Percentiles rank a stretch among this genome's conserved stretches.
Conservation (phyloP, 1,140 invertebrate species). For the Monochamus saltuarius region DNA sequence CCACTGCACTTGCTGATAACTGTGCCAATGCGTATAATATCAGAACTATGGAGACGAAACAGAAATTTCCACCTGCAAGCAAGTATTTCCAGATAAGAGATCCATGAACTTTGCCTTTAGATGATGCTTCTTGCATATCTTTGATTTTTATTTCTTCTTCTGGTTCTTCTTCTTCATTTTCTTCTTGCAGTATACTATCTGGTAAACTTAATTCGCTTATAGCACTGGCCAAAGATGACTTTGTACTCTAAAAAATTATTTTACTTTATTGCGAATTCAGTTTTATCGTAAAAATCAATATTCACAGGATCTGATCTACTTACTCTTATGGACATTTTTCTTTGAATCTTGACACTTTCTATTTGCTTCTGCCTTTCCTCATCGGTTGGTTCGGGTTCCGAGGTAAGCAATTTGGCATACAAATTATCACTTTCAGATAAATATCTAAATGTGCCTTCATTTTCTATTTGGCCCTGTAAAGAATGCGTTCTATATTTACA, state of each 20-base stretch:
- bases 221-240: slow-evolving; percentile 35
- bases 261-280: no score
- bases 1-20: slow-evolving; percentile 66
- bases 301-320: slow-evolving; percentile 20
- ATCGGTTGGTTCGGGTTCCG: slow-evolving; percentile 40
- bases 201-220: slow-evolving; percentile 45
- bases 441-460: slow-evolving; percentile 66
- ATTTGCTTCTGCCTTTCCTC: slow-evolving; percentile 35
- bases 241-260: slow-evolving; percentile 32
- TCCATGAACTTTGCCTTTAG: slow-evolving; percentile 49
- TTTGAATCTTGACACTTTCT: slow-evolving; percentile 27
- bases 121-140: slow-evolving; percentile 47
- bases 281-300: no score
- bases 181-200: slow-evolving; percentile 41
- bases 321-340: slow-evolving; percentile 41
- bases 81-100: slow-evolving; percentile 61
- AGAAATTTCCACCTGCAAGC: slow-evolving; percentile 62
- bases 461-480: slow-evolving; percentile 54
- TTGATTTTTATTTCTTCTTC: slow-evolving; percentile 39
- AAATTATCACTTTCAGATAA: slow-evolving; percentile 63
- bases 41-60: slow-evolving; percentile 59
- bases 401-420: slow-evolving; percentile 57
- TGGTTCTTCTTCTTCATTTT: slow-evolving; percentile 29
- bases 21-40: slow-evolving; percentile 67
- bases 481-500: neutral